Conservation (phyloP, 30 jellyfish, hydroid and myxozoan species). For the Aurelia aurita region DNA sequence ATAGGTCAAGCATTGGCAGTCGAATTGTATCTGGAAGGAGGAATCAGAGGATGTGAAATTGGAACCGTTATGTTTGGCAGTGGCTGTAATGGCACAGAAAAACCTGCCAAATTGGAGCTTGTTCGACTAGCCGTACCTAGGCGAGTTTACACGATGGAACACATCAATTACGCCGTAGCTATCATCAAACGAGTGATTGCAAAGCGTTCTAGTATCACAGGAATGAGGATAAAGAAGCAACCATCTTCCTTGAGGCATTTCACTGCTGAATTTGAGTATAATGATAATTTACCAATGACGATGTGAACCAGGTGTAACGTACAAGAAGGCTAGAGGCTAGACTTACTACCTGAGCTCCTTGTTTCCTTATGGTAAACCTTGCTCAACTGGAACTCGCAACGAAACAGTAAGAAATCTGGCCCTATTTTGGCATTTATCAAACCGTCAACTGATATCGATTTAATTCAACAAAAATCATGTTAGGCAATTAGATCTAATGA, state of each 20-base stretch:
- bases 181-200: conserved; percentile 43
- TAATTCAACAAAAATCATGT: too few species aligned
- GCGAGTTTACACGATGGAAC: conserved; percentile 68
- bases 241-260: conserved; percentile 62
- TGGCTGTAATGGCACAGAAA: conserved; percentile 56
- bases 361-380: too few species aligned
- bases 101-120: conserved; percentile 75
- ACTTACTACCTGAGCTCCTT: too few species aligned
- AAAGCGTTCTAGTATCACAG: conserved; percentile 12
- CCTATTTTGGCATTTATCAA: too few species aligned
- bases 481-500: too few species aligned
- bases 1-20: conserved; percentile 59
- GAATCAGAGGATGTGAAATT: conserved; percentile 66
- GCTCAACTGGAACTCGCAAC: too few species aligned
- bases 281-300: conserved; percentile 41
- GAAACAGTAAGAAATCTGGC: too few species aligned
- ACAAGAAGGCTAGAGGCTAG: too few species aligned
- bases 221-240: conserved; percentile 47
- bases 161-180: conserved; percentile 65
- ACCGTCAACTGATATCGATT: too few species aligned
- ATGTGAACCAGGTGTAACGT: conserved; percentile 3
- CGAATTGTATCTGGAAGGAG: conserved; percentile 77
- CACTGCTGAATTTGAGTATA: conserved; percentile 72
- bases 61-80: conserved; percentile 80
- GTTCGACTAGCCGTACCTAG: conserved; percentile 82